Evolutionary conservation across 2,888 invertebrate genomes (phyloP).

Genomic region (Epicampocera succincta): DNA sequence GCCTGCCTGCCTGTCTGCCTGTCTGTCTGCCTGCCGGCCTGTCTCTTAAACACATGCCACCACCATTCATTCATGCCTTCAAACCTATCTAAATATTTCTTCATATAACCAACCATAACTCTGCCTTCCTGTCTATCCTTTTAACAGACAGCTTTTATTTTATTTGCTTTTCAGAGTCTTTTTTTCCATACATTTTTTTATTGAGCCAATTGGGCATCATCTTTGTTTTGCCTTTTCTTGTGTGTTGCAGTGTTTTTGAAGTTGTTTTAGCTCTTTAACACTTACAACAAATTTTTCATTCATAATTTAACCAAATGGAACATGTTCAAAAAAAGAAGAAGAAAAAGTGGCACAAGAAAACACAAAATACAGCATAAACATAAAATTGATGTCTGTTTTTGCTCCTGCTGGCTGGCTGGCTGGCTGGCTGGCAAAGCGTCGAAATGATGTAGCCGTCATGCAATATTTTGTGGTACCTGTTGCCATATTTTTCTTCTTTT

Average conservation of each 20-base stretch:
- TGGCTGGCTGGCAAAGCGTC: conserved; percentile 16
- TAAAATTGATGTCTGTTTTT: conserved; percentile 31
- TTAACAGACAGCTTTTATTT: conserved; percentile 33
- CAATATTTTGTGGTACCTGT: conserved; percentile 58
- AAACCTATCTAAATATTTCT: background rate
- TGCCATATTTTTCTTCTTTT: conserved; percentile 49
- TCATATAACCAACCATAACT: background rate
- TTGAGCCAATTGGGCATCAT: conserved; percentile 52
- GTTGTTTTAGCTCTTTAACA: conserved; percentile 42
- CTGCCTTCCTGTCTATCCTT: conserved; percentile 23
- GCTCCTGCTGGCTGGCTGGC: conserved; percentile 47
- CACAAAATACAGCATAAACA: background rate
- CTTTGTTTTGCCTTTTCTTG: conserved; percentile 3
- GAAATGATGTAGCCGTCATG: conserved; percentile 47
- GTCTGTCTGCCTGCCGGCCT: background rate
- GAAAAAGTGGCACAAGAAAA: conserved; percentile 17
- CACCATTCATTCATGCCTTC: conserved; percentile 20
- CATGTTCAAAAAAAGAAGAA: conserved; percentile 27
- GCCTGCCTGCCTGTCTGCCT: background rate
- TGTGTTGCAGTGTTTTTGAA: conserved; percentile 25
- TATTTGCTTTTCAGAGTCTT: conserved; percentile 26
- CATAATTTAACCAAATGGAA: conserved; percentile 67
- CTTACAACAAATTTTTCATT: conserved; percentile 64
- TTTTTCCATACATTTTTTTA: conserved; percentile 38
- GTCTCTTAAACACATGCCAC: background rate